These are phyloP conservation scores for Drosophila chauvacae DNA, from an alignment of 1,140 invertebrate genomes.

Conservation along the genomic window DNA sequence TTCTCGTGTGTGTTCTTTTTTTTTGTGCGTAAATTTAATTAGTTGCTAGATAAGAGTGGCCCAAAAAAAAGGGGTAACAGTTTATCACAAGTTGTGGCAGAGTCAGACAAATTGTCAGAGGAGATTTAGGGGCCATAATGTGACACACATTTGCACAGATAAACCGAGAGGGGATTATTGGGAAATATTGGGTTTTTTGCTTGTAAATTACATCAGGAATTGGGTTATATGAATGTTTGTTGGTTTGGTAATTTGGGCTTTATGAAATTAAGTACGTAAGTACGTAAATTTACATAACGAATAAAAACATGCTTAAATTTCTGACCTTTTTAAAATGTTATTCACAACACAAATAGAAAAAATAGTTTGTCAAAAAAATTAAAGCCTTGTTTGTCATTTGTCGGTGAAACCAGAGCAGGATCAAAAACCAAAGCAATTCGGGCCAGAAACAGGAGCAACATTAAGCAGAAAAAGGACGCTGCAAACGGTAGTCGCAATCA, in stretches of 20 bases:
- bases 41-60: conserved; percentile 37
- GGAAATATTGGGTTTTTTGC: conserved; percentile 9
- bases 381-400: not conserved
- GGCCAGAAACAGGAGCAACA: conserved; percentile 7
- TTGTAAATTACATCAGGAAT: conserved; percentile 19
- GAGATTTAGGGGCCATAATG: conserved; percentile 23
- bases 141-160: conserved; percentile 19
- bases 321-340: too few relatives aligned
- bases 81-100: conserved; percentile 13
- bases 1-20: conserved; percentile 1
- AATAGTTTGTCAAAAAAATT: not conserved
- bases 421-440: conserved; percentile 4
- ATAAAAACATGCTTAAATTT: too few relatives aligned
- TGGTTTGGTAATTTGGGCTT: not conserved
- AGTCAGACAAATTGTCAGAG: conserved; percentile 19
- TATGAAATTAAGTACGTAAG: not conserved
- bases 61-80: conserved; percentile 16
- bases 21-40: conserved; percentile 39
- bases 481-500: conserved; percentile 28
- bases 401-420: not conserved
- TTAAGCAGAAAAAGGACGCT: not conserved
- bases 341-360: not conserved
- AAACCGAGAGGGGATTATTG: conserved; percentile 19
- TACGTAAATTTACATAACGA: too few relatives aligned
- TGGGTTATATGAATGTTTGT: not conserved